phyloP scores from a whole-genome alignment of 1,140 invertebrate genomes.

The Drosophila elegans region DNA sequence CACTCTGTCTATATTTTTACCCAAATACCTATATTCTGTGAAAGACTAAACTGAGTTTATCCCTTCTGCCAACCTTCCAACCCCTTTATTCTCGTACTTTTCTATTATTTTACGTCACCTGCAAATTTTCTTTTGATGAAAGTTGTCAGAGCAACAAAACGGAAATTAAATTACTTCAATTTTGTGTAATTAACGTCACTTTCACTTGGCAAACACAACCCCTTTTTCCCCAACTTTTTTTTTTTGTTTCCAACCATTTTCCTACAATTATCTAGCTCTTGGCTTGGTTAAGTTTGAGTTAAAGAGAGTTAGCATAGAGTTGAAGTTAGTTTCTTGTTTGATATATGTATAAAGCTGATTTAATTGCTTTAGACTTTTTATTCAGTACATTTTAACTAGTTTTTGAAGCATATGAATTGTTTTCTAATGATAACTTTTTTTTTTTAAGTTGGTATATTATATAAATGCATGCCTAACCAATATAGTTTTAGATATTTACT shows the following conservation, averaged over 20 bases:
- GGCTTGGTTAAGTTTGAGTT: neutral
- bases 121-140: slow-evolving; percentile 36
- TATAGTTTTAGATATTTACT: neutral
- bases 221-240: neutral
- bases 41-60: slow-evolving; percentile 13
- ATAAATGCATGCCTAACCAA: too few relatives aligned
- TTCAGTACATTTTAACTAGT: too few relatives aligned
- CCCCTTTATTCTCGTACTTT: neutral
- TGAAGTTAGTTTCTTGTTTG: neutral
- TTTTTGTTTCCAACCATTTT: slow-evolving; percentile 1
- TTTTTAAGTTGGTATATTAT: too few relatives aligned
- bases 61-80: neutral
- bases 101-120: neutral
- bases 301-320: neutral
- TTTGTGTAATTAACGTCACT: slow-evolving; percentile 51
- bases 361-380: neutral
- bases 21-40: slow-evolving; percentile 9
- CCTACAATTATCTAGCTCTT: slow-evolving; percentile 13
- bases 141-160: slow-evolving; percentile 55
- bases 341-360: neutral
- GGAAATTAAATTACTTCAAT: slow-evolving; percentile 52
- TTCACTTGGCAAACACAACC: slow-evolving; percentile 25
- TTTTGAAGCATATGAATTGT: too few relatives aligned
- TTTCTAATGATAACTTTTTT: too few relatives aligned
- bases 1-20: neutral